Percentiles rank a stretch among this genome's conserved stretches.
phyloP scores from a whole-genome alignment of 2,113 vertebrate genomes.

The Lucifuga dentata region DNA sequence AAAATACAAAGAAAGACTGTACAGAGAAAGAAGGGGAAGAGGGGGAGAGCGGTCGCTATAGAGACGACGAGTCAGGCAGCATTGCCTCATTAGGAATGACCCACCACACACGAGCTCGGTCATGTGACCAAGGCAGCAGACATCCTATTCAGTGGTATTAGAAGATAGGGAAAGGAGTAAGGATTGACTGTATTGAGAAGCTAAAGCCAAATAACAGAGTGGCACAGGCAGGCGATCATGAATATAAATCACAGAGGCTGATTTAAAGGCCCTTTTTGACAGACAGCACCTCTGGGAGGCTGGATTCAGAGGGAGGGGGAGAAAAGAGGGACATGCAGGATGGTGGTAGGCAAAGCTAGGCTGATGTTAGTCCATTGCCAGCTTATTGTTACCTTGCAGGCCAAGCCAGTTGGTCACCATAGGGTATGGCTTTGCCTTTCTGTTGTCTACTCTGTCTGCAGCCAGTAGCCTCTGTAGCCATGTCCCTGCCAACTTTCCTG shows the following conservation, averaged over 20 bases:
- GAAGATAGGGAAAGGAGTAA: slow-evolving; percentile 52
- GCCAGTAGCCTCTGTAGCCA: slow-evolving; percentile 45
- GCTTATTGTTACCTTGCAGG: no score
- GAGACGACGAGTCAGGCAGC: slow-evolving; percentile 73
- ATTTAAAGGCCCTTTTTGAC: slow-evolving; percentile 48
- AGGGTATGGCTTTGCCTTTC: no score
- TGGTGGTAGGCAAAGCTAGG: slow-evolving; percentile 12
- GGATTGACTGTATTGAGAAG: slow-evolving; percentile 65
- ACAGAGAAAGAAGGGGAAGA: slow-evolving; percentile 41
- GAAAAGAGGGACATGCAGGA: slow-evolving; percentile 19
- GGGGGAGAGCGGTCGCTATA: slow-evolving; percentile 69
- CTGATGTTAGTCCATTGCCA: slow-evolving; percentile 16
- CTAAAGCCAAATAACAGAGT: slow-evolving; percentile 68
- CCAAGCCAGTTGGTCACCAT: not conserved
- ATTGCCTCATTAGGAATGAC: slow-evolving; percentile 79
- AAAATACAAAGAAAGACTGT: slow-evolving; percentile 57
- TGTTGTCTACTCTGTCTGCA: slow-evolving; percentile 49
- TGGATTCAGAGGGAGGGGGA: slow-evolving; percentile 29
- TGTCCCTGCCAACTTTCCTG: slow-evolving; percentile 62
- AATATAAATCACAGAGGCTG: slow-evolving; percentile 71
- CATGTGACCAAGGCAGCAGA: slow-evolving; percentile 69
- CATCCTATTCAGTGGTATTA: slow-evolving; percentile 53
- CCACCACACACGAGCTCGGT: slow-evolving; percentile 69
- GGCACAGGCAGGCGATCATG: slow-evolving; percentile 69
- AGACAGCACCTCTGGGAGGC: slow-evolving; percentile 40